Evolutionary conservation across 2,797 vertebrate species (phyloP), one percentile per base, ranked within the genome.

Genomic region (Trachurus trachurus): DNA sequence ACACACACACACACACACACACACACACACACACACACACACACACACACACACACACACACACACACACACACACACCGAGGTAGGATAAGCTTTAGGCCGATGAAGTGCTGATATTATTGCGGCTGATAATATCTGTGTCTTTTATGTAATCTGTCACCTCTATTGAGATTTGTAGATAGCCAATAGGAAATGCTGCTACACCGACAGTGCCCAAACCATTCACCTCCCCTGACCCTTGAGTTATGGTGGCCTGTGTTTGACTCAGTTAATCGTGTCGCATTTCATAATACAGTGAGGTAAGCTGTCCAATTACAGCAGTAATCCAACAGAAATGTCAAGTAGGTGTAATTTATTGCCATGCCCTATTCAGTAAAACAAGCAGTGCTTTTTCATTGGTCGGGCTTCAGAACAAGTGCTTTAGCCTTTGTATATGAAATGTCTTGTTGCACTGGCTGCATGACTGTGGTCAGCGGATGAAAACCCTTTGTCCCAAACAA

Each of bases 261-360:
- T 72, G 62, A 71, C 29, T 71, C 39, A 50, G 19, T 65, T 67
- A 63, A 76, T 74, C 6, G 45, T 75, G 63, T 65, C 29, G 53
- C 37, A 68, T 70, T 53, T 76, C 6, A 45, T 54, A 49, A 62
- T 29, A 22, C 53, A 71, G 57, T 49, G 60, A 62, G 29, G 54
- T 60, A 56, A 64, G 47, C 26, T 76, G 52, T 70, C 44, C 49
- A 81, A 52, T 72, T 76, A 70, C 60, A 66, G 54, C 21, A 63
- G 63, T 45, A 74, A 37, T 75, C 58, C 31, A 62, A 61, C 37
- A 52, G 15, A 78, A 80, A 83, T 78, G 59, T 72, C 63, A 72
- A 73, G 50, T 39, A 34, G 61, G 40, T 47, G 34, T 47, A 44
- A 52, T 45, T 60, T 52, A 65, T 37, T 34, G 40, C 42, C 17